These are phyloP conservation scores for Agrochola circellaris DNA, from an alignment of 2,888 invertebrate genomes.

Conservation along the genomic window DNA sequence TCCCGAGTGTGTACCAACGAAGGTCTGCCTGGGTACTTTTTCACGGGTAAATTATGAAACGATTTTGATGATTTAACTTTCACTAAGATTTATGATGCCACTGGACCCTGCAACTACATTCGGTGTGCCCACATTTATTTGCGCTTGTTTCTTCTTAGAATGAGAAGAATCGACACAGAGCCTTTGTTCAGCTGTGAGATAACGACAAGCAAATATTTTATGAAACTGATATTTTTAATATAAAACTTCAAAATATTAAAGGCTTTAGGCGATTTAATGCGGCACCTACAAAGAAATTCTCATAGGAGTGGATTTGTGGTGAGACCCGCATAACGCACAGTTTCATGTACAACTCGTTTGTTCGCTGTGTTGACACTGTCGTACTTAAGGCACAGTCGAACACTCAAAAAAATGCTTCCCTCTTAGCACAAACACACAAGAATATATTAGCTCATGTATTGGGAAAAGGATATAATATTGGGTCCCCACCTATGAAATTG, in stretches of 20 bases:
- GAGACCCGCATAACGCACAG: conserved; percentile 25
- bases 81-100: not conserved
- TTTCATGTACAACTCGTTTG: conserved; percentile 25
- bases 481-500: no score
- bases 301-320: conserved; percentile 15
- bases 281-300: conserved; percentile 28
- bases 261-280: conserved; percentile 8
- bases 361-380: conserved; percentile 21
- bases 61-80: not conserved
- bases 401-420: not conserved
- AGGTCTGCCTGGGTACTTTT: no score
- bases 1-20: no score
- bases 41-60: no score
- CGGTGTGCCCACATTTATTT: not conserved
- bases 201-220: not conserved
- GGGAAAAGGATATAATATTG: no score
- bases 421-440: no score
- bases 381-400: conserved; percentile 28
- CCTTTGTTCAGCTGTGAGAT: not conserved
- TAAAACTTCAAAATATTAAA: not conserved
- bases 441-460: not conserved
- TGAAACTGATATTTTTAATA: not conserved
- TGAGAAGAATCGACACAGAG: not conserved
- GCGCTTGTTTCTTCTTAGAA: not conserved
- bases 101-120: not conserved